Percentiles rank a stretch among this genome's conserved stretches.
These are phyloP conservation scores for Bruchidius siliquastri DNA, from an alignment of 2,888 invertebrate genomes.

Conservation along the genomic window DNA sequence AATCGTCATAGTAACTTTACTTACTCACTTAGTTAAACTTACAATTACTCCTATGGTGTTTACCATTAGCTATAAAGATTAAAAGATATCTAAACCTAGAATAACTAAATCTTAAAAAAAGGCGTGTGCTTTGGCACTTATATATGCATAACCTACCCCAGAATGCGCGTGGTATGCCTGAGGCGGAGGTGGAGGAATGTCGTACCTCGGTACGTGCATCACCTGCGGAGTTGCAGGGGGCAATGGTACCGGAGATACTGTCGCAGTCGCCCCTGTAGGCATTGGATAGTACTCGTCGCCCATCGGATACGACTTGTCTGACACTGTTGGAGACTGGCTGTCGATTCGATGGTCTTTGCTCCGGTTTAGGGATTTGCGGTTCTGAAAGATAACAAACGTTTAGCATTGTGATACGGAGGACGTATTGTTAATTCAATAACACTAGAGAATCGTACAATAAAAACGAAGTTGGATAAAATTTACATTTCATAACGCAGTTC, in stretches of 20 bases:
- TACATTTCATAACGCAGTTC: too few relatives aligned
- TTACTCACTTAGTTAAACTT: too few relatives aligned
- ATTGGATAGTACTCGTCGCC: constrained; percentile 38
- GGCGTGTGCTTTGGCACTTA: too few relatives aligned
- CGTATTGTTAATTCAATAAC: too few relatives aligned
- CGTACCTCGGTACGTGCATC: constrained; percentile 23
- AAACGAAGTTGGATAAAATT: too few relatives aligned
- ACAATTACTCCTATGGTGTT: too few relatives aligned
- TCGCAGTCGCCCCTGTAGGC: constrained; percentile 30
- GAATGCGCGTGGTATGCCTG: background rate
- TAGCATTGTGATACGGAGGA: too few relatives aligned
- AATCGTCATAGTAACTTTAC: too few relatives aligned
- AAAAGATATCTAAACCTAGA: too few relatives aligned
- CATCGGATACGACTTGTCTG: constrained; percentile 35
- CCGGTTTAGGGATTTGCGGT: constrained; percentile 52
- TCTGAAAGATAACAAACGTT: constrained; percentile 10
- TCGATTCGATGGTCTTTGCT: constrained; percentile 40
- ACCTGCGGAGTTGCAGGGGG: constrained; percentile 9
- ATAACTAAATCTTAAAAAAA: too few relatives aligned
- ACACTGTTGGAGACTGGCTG: constrained; percentile 41
- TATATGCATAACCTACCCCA: background rate
- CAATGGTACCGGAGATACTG: constrained; percentile 38
- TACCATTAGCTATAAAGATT: too few relatives aligned
- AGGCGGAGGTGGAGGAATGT: constrained; percentile 34
- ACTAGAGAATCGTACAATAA: too few relatives aligned